Evolutionary conservation across 2,113 vertebrate genomes (phyloP).

Genomic region (Phasianus colchicus): DNA sequence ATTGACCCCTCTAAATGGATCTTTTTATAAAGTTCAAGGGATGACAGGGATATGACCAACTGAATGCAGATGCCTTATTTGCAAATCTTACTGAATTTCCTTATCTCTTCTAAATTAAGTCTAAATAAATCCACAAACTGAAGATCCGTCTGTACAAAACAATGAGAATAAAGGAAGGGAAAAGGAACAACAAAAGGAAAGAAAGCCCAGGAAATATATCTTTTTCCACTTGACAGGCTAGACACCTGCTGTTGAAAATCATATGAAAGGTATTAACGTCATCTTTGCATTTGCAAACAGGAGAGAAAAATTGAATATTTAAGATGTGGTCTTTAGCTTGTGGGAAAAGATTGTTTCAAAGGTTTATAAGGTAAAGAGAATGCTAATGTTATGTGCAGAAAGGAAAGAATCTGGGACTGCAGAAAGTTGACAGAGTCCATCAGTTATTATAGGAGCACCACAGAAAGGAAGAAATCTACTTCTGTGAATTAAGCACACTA

Average conservation of each 20-base stretch:
- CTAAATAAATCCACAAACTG: not conserved
- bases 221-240: not conserved
- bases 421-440: not conserved
- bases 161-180: not conserved
- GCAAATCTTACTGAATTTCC: not conserved
- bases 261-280: not conserved
- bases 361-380: not conserved
- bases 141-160: not conserved
- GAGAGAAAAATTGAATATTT: not conserved
- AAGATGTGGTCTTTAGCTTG: not conserved
- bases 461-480: not conserved
- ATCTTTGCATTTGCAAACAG: not conserved
- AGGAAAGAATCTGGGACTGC: not conserved
- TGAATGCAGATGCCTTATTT: not conserved
- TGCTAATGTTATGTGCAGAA: not conserved
- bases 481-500: not conserved
- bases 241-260: not conserved
- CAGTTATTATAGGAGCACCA: not conserved
- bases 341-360: not conserved
- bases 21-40: not conserved
- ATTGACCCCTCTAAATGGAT: not conserved
- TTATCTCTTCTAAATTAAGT: not conserved
- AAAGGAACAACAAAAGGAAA: not conserved
- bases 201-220: rapidly evolving
- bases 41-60: not conserved